Base-by-base conservation (phyloP, 2,797 vertebrate genomes). In the Carcharodon carcharias region DNA sequence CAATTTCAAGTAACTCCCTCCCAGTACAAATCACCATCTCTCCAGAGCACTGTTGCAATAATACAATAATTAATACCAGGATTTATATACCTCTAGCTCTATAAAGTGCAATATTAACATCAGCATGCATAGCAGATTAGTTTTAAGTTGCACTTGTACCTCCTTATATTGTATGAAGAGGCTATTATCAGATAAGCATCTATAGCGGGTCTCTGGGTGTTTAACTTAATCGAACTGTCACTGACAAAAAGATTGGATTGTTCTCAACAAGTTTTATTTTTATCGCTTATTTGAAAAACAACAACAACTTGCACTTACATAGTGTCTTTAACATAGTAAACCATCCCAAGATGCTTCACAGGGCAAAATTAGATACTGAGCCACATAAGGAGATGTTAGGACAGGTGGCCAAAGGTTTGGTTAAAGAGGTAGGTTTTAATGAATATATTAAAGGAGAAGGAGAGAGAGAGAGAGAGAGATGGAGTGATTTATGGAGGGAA, bases 31-130 rank as follows among this genome's bases (percentile, higher is more conserved):
- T 58, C 50, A 50, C 40, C 45, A 56, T 23, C 28, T 58, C 94
- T 73, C 94, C 45, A 21, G 94, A 73, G 50, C 95, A 54, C 31
- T n/a, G 54, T 95, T 95, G 54, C 69, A 77, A n/a, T 95, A 58
- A 95, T 71, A 58, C 31, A 12, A 56, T 95, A 71, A 95, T 95
- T 95, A 95, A 56, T 35, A 35, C 50, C 69, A 56, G 69, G 45
- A 73, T 95, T 95, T 77, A 77, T n/a, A 73, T 77, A 73, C 94
- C 54, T 77, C 63, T 54, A 54, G 56, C 54, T 58, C 69, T 73
- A 73, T 56, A 73, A 56, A 54, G 28, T 73, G 31, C 31, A 77
- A 56, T 95, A 56, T 56, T 77, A n/a, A 73, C 67, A 73, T 16
- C 67, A 6, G 67, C 45, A 56, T 18, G 69, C 9, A 95, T 31